A percentile compares a stretch with the other conserved stretches of the same genome.
These are phyloP conservation scores for Cuniculus paca DNA, from an alignment of 2,797 vertebrate genomes.

Conservation along the genomic window DNA sequence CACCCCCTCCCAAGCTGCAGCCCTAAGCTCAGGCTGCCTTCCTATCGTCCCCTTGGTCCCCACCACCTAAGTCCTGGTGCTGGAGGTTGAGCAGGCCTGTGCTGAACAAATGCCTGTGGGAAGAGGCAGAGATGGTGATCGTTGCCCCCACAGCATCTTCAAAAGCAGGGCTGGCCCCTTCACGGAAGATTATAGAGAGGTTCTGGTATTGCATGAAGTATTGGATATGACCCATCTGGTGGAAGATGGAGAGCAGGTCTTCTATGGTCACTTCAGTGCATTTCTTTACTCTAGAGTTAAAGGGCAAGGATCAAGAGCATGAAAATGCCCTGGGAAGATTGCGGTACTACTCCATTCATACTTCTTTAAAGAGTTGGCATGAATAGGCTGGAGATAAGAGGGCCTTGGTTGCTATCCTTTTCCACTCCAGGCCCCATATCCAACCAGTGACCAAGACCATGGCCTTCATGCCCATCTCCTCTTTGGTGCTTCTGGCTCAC, in stretches of 20 bases:
- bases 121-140: slow-evolving; percentile 94
- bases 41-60: background rate
- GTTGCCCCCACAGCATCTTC: slow-evolving; percentile 96
- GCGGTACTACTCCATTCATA: background rate
- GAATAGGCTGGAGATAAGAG: background rate
- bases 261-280: slow-evolving; percentile 97
- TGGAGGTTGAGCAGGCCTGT: slow-evolving; percentile 93
- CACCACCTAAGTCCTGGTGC: slow-evolving; percentile 90
- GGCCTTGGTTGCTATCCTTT: background rate
- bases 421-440: background rate
- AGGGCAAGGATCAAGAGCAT: slow-evolving; percentile 43
- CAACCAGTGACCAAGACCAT: background rate
- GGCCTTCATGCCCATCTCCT: background rate
- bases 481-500: background rate
- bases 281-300: slow-evolving; percentile 94
- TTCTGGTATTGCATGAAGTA: slow-evolving; percentile 98
- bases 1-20: no score
- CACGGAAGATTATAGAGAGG: slow-evolving; percentile 93
- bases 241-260: slow-evolving; percentile 96
- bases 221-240: slow-evolving; percentile 98
- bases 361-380: background rate
- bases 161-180: slow-evolving; percentile 96
- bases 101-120: slow-evolving; percentile 93
- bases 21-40: background rate
- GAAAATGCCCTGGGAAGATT: background rate